phyloP scores from a whole-genome alignment of 53 echinoderm and acorn worm genomes.

The Pentamera pediparva region DNA sequence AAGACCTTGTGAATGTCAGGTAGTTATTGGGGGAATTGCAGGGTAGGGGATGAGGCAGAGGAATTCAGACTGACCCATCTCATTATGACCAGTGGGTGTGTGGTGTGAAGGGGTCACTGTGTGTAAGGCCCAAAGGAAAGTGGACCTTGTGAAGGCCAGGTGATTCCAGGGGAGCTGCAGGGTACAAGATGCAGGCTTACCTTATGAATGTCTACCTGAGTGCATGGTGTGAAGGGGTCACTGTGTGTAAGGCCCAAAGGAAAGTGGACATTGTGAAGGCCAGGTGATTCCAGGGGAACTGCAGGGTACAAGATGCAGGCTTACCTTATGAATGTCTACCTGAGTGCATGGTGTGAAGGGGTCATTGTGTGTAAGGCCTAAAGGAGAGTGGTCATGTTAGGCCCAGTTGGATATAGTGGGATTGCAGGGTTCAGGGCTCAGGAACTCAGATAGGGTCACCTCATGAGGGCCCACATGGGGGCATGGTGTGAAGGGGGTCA shows the following conservation, averaged over 20 bases:
- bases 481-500: too few relatives aligned
- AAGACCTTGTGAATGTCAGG: conserved; percentile 35
- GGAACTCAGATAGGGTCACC: neutral
- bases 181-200: too few relatives aligned
- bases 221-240: conserved; percentile 27
- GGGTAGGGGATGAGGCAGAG: neutral
- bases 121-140: too few relatives aligned
- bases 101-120: too few relatives aligned
- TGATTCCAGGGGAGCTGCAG: too few relatives aligned
- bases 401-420: too few relatives aligned
- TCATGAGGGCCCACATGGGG: too few relatives aligned
- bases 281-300: too few relatives aligned
- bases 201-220: conserved; percentile 7
- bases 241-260: conserved; percentile 40
- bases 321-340: conserved; percentile 39
- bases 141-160: too few relatives aligned
- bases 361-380: conserved; percentile 17
- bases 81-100: too few relatives aligned
- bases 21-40: too few relatives aligned
- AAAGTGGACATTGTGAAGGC: conserved; percentile 45
- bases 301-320: too few relatives aligned
- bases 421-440: neutral
- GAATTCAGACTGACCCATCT: neutral
- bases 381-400: conserved; percentile 28
- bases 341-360: conserved; percentile 43